These are phyloP conservation scores for Eugnorisma glareosa DNA, from an alignment of 2,888 invertebrate genomes.

Conservation along the genomic window DNA sequence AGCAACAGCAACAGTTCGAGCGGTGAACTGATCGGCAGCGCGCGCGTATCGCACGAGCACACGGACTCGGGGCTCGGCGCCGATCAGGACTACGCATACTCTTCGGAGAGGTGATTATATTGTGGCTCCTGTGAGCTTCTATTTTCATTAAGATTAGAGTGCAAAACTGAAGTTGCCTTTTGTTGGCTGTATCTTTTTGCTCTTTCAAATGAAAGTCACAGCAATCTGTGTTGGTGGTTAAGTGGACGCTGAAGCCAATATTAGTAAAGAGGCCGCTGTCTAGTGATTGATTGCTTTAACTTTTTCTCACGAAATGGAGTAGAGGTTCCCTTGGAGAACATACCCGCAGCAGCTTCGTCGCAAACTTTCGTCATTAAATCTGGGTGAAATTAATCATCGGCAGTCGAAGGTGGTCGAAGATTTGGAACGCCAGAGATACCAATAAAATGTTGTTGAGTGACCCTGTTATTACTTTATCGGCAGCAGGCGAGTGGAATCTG, in stretches of 20 bases:
- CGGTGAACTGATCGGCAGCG: constrained; percentile 88
- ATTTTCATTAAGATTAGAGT: background rate
- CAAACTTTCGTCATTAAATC: background rate
- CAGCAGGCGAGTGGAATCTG: constrained; percentile 67
- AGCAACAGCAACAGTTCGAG: constrained; percentile 90
- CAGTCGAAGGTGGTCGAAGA: background rate
- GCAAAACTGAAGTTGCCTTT: background rate
- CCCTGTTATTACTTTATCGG: constrained; percentile 56
- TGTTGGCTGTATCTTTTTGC: background rate
- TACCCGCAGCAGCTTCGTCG: background rate
- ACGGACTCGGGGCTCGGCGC: constrained; percentile 94
- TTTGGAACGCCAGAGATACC: background rate
- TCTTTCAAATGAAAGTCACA: background rate
- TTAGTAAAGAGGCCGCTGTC: background rate
- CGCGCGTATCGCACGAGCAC: constrained; percentile 93
- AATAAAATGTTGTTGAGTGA: constrained; percentile 28
- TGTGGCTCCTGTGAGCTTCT: constrained; percentile 1
- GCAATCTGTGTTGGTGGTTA: background rate
- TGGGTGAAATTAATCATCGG: constrained; percentile 2
- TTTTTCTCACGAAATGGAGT: background rate
- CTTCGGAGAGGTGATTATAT: constrained; percentile 91
- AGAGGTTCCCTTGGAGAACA: background rate
- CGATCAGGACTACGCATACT: constrained; percentile 94
- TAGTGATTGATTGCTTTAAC: background rate
- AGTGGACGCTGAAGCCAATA: background rate